These are phyloP conservation scores for Halichoerus grypus DNA, from an alignment of 2,113 vertebrate genomes.

Conservation along the genomic window DNA sequence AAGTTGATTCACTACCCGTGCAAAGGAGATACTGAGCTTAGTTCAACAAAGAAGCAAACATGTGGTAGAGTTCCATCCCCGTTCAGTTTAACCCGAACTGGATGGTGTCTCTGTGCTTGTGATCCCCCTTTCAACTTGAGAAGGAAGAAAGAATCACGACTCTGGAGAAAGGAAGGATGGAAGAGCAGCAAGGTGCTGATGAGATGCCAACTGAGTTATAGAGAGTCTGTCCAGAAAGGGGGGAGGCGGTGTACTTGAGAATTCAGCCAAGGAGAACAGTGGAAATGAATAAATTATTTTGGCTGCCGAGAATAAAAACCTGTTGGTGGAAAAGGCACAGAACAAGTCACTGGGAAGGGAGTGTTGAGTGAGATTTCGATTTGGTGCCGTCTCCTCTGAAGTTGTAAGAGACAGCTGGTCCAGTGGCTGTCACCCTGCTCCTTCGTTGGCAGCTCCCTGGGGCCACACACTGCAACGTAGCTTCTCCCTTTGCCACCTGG, in stretches of 20 bases:
- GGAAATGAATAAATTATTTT: slow-evolving; percentile 80
- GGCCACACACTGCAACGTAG: background rate
- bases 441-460: slow-evolving; percentile 25
- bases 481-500: slow-evolving; percentile 47
- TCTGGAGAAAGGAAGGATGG: slow-evolving; percentile 10
- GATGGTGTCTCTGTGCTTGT: slow-evolving; percentile 49
- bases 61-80: slow-evolving; percentile 41
- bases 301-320: slow-evolving; percentile 67
- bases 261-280: slow-evolving; percentile 77
- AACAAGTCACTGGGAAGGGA: slow-evolving; percentile 19
- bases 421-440: background rate
- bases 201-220: slow-evolving; percentile 71
- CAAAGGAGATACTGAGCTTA: background rate
- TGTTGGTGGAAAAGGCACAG: slow-evolving; percentile 65
- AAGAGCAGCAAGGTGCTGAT: slow-evolving; percentile 47
- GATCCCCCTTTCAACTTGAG: background rate
- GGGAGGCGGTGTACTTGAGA: slow-evolving; percentile 51
- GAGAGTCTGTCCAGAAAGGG: slow-evolving; percentile 65
- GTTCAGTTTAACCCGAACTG: slow-evolving; percentile 33
- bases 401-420: slow-evolving; percentile 64
- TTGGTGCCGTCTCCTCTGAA: slow-evolving; percentile 29
- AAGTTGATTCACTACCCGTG: background rate
- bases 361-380: background rate
- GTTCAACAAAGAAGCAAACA: slow-evolving; percentile 56
- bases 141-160: slow-evolving; percentile 41